Percentiles rank a stretch among this genome's conserved stretches.
Evolutionary conservation across 1,140 invertebrate genomes (phyloP).

Genomic region (Idris sp.): DNA sequence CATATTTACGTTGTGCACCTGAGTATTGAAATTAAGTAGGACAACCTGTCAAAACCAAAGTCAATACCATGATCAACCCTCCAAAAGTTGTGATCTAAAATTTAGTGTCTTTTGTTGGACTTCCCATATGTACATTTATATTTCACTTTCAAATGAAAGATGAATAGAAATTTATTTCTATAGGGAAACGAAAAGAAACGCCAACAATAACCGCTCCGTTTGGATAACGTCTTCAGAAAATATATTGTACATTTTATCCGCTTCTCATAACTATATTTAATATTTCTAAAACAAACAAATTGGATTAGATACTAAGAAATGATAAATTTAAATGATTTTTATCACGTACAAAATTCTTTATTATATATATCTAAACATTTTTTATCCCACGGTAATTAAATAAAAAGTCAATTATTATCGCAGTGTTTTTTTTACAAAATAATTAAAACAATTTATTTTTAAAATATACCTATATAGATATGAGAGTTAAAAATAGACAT

Average conservation of each 20-base stretch:
- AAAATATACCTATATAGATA: too few species aligned
- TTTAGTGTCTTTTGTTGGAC: constrained; percentile 9
- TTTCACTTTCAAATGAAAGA: constrained; percentile 7
- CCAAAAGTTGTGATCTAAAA: constrained; percentile 1
- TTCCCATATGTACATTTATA: constrained; percentile 8
- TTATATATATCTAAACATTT: neutral
- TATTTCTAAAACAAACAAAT: constrained; percentile 4
- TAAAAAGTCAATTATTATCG: too few species aligned
- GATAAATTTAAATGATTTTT: neutral
- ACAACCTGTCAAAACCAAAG: constrained; percentile 26
- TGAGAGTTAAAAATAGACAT: too few species aligned
- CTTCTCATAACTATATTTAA: constrained; percentile 8
- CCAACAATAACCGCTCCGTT: constrained; percentile 23
- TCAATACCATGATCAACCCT: constrained; percentile 20
- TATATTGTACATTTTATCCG: constrained; percentile 3
- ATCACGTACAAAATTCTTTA: neutral
- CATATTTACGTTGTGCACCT: constrained; percentile 24
- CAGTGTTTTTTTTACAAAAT: too few species aligned
- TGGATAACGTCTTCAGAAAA: constrained; percentile 3
- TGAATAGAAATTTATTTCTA: constrained; percentile 22
- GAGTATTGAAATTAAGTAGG: constrained; percentile 23
- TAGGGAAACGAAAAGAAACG: constrained; percentile 13
- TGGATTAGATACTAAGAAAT: constrained; percentile 1
- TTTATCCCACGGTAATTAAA: too few species aligned
- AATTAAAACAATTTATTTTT: too few species aligned